Base-by-base conservation (phyloP, 35 echinoderm and acorn worm genomes). In the Heliocidaris erythrogramma region DNA sequence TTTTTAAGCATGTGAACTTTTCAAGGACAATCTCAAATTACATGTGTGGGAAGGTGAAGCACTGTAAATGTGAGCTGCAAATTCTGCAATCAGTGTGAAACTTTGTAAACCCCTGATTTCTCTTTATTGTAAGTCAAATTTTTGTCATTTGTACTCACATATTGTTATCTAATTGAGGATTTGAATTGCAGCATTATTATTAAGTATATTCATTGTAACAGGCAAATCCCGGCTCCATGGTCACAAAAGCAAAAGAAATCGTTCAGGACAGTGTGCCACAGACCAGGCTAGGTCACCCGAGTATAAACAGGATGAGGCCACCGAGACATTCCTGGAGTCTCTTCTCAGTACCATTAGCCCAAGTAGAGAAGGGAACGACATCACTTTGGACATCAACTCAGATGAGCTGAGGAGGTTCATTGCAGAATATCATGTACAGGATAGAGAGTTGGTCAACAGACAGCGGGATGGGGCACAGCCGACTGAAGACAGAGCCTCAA, bases 391-490 rank as follows among this genome's bases (percentile, higher is more conserved):
- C 47, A 90, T 97, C 18, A 95, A 97, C 87, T 95, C 94, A 0
- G 94, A 97, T n/a, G 96, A 97, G 93, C 84, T 97, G 32, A 60
- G 78, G 60, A 87, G 86, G 50, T 97, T 97, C n/a, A 97, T 97
- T 30, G 86, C 93, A 31, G 96, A 94, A 90, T 97, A 95, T 88
- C 91, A 97, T 85, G 86, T 92, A 13, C 48, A 84, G 9, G 93
- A 93, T 95, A 32, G 50, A 93, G 85, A 94, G 94, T 18, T 92
- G 31, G 30, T 94, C 11, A 92, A 90, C 16, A 24, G 49, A 21
- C 24, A 48, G 24, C 32, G 31, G 29, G 27, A 48, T 42, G 48
- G 30, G 9, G 89, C 30, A 10, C 85, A 9, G 32, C 90, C 29
- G 16, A 29, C 65, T 3, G 91, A 95, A 85, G 52, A 95, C 32